A percentile compares a stretch with the other conserved stretches of the same genome.
Conservation (phyloP, 2,888 invertebrate species). For the Calameuta pallipes region DNA sequence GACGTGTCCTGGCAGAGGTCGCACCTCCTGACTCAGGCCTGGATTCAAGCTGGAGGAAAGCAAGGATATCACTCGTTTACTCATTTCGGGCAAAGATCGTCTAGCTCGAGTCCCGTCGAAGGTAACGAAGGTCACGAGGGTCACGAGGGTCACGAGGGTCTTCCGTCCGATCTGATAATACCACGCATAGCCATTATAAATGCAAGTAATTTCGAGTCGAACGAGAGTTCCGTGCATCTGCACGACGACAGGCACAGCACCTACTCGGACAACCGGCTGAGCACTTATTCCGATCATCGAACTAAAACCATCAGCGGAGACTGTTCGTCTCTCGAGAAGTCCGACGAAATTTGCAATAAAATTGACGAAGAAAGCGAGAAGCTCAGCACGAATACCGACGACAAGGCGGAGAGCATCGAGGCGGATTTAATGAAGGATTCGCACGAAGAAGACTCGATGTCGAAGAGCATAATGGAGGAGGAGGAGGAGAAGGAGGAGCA, state of each 20-base stretch:
- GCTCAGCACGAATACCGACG: slow-evolving; percentile 18
- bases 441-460: neutral
- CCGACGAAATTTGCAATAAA: slow-evolving; percentile 46
- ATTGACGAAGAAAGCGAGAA: slow-evolving; percentile 41
- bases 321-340: slow-evolving; percentile 49
- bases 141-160: neutral
- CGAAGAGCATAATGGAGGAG: slow-evolving; percentile 2
- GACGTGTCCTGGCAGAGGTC: slow-evolving; percentile 59
- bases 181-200: slow-evolving; percentile 62
- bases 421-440: neutral
- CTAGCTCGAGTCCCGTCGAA: slow-evolving; percentile 33
- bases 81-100: slow-evolving; percentile 32
- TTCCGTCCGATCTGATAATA: slow-evolving; percentile 46
- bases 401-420: neutral
- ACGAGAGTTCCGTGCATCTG: slow-evolving; percentile 58
- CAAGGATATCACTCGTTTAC: slow-evolving; percentile 48
- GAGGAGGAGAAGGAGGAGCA: neutral
- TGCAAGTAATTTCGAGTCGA: slow-evolving; percentile 61
- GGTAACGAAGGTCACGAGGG: neutral
- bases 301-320: slow-evolving; percentile 56
- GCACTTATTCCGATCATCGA: slow-evolving; percentile 43
- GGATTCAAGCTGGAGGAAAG: slow-evolving; percentile 48
- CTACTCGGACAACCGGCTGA: slow-evolving; percentile 42
- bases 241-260: slow-evolving; percentile 39
- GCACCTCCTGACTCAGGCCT: slow-evolving; percentile 49